Evolutionary conservation across 1,140 invertebrate genomes (phyloP).

Genomic region (Carposina sasakii): DNA sequence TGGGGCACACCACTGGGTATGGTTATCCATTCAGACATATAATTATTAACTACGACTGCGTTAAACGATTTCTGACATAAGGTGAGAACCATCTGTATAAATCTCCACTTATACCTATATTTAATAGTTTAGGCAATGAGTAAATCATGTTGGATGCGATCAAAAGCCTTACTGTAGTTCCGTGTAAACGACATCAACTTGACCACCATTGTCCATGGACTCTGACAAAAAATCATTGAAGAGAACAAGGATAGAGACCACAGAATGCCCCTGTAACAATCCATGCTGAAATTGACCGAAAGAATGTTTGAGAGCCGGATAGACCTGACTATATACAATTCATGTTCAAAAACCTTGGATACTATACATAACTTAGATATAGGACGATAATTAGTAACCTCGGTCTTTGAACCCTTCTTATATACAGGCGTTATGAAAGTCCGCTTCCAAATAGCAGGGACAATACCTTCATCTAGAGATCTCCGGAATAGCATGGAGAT

Average conservation of each 20-base stretch:
- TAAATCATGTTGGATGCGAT: conserved; percentile 19
- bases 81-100: conserved; percentile 28
- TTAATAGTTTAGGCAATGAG: conserved; percentile 14
- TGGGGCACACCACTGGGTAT: conserved; percentile 31
- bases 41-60: conserved; percentile 20
- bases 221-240: conserved; percentile 17
- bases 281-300: conserved; percentile 13
- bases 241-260: conserved; percentile 11
- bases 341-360: conserved; percentile 13
- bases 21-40: conserved; percentile 8
- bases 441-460: conserved; percentile 13
- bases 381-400: conserved; percentile 12
- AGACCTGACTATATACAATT: conserved; percentile 8
- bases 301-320: not conserved
- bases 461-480: not conserved
- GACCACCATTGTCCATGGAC: conserved; percentile 17
- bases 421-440: conserved; percentile 9
- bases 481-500: not conserved
- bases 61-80: conserved; percentile 26
- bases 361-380: conserved; percentile 12
- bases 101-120: conserved; percentile 12
- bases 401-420: conserved; percentile 8
- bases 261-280: conserved; percentile 15
- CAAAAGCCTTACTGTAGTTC: conserved; percentile 36
- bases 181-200: conserved; percentile 33